Conservation (phyloP, 1,140 invertebrate species). For the Caenorhabditis brenneri region DNA sequence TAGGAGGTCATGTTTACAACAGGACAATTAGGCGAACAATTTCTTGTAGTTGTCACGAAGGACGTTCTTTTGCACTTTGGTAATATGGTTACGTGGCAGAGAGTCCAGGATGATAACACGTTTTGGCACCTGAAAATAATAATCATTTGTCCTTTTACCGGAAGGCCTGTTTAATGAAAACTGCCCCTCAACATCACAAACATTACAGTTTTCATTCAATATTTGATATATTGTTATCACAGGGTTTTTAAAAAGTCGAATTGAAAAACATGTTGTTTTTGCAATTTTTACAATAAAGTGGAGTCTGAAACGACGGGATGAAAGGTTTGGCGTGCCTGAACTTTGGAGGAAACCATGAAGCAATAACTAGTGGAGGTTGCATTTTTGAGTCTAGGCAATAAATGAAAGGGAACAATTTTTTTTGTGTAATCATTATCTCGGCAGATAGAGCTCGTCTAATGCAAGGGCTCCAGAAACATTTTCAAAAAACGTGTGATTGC, state of each 20-base stretch:
- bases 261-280: slow-evolving; percentile 10
- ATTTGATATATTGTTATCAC: no score
- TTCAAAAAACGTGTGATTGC: no score
- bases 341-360: no score
- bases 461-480: not conserved
- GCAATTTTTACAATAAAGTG: no score
- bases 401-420: no score
- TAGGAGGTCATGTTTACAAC: not conserved
- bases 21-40: slow-evolving; percentile 55
- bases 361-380: no score
- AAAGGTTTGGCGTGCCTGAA: no score
- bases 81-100: slow-evolving; percentile 66
- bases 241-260: not conserved
- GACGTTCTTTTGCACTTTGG: slow-evolving; percentile 69
- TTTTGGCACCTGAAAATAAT: slow-evolving; percentile 55
- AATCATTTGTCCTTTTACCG: not conserved
- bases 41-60: slow-evolving; percentile 64
- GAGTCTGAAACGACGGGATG: no score
- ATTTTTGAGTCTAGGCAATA: no score
- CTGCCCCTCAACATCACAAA: not conserved
- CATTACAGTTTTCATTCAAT: not conserved
- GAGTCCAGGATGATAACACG: slow-evolving; percentile 62
- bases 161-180: not conserved
- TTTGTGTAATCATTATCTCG: no score
- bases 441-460: not conserved